These are phyloP conservation scores for Triops longicaudatus DNA, from an alignment of 1,140 invertebrate genomes.

Conservation along the genomic window DNA sequence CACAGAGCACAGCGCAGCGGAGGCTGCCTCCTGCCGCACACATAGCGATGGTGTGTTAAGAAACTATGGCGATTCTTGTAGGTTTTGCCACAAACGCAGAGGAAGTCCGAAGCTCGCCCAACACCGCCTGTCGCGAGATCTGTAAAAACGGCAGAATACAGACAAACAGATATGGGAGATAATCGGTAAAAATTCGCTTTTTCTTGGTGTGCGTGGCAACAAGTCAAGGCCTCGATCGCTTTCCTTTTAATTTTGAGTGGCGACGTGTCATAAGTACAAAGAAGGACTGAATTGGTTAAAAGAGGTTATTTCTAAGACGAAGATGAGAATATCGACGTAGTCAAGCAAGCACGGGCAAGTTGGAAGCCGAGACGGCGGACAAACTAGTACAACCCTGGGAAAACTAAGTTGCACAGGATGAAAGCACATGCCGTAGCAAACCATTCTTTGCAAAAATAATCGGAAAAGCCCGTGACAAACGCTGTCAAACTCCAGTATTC, in stretches of 20 bases:
- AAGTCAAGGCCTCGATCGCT: background rate
- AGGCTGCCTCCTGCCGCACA: constrained; percentile 13
- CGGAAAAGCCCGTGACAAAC: background rate
- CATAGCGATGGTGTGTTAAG: constrained; percentile 1
- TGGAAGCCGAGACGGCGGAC: background rate
- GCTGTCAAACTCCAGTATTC: background rate
- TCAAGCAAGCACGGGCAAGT: constrained; percentile 12
- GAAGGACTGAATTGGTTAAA: background rate
- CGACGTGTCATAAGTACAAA: background rate
- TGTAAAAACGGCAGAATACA: constrained; percentile 6
- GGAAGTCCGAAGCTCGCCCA: constrained; percentile 8
- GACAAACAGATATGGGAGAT: background rate
- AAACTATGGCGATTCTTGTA: constrained; percentile 15
- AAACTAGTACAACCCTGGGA: background rate
- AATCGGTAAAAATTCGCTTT: background rate
- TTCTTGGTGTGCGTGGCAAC: background rate
- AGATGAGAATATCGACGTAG: background rate
- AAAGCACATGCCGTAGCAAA: background rate
- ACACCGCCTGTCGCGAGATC: constrained; percentile 5
- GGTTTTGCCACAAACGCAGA: constrained; percentile 11
- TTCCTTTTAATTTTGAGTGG: background rate
- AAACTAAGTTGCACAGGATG: background rate
- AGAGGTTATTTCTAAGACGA: background rate
- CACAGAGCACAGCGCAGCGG: constrained; percentile 3
- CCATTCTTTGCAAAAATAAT: background rate